Evolutionary conservation across 2,797 vertebrate genomes (phyloP).

Genomic region (Myotis pilosus): DNA sequence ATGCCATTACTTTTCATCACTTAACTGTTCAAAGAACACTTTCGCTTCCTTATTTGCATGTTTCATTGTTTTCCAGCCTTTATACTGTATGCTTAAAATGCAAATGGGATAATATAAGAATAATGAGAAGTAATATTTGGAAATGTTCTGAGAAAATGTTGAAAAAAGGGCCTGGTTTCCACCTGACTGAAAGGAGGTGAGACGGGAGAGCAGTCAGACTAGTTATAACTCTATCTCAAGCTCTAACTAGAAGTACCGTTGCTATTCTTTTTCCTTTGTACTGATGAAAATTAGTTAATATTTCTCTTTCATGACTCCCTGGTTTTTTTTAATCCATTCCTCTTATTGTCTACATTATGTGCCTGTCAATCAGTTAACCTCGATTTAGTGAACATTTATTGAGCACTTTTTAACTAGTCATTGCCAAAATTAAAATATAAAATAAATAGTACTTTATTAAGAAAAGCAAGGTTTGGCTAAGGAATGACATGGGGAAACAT

Average conservation of each 20-base stretch:
- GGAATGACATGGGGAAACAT: neutral
- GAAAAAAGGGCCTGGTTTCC: conserved; percentile 59
- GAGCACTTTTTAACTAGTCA: neutral
- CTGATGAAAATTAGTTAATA: conserved; percentile 40
- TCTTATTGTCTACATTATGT: neutral
- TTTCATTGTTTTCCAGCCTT: conserved; percentile 80
- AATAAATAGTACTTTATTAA: neutral
- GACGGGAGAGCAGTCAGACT: conserved; percentile 40
- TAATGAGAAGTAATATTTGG: conserved; percentile 78
- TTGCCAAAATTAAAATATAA: neutral
- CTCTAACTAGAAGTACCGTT: neutral
- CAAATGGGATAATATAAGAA: conserved; percentile 80
- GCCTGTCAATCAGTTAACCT: neutral
- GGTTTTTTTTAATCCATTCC: conserved; percentile 14
- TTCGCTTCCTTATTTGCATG: conserved; percentile 79
- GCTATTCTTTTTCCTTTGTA: neutral
- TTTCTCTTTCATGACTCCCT: conserved; percentile 14
- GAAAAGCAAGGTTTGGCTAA: neutral
- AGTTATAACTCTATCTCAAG: conserved; percentile 51
- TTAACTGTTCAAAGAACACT: conserved; percentile 79
- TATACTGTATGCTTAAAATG: conserved; percentile 77
- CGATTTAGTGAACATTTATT: neutral
- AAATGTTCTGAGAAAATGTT: conserved; percentile 71
- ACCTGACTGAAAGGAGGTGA: conserved; percentile 64
- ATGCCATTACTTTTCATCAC: conserved; percentile 77